A percentile compares a stretch with the other conserved stretches of the same genome.
Evolutionary conservation across 2,888 invertebrate species (phyloP).

Genomic region (Cerastoderma edule): DNA sequence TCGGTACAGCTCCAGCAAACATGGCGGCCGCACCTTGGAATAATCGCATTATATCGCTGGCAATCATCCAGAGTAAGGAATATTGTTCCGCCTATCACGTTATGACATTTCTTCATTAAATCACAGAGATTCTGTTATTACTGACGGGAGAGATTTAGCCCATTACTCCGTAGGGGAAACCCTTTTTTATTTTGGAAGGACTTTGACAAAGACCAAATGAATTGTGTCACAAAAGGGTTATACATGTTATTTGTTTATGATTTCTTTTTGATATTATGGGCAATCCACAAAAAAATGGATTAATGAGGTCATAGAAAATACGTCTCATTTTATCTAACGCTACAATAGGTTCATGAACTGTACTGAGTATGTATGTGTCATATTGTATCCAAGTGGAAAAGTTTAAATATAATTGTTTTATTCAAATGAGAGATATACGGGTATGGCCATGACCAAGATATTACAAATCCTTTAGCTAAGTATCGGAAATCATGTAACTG

Average conservation of each 20-base stretch:
- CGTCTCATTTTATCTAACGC: neutral
- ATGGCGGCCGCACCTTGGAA: neutral
- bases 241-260: neutral
- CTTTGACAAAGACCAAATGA: neutral
- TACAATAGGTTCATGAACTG: too few relatives aligned
- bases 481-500: too few relatives aligned
- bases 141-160: neutral
- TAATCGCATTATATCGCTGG: conserved; percentile 4
- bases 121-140: neutral
- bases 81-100: conserved; percentile 4
- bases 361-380: too few relatives aligned
- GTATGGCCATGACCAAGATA: too few relatives aligned
- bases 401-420: too few relatives aligned
- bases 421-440: too few relatives aligned
- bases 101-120: conserved; percentile 13
- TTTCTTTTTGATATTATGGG: neutral
- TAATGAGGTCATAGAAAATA: neutral
- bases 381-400: too few relatives aligned
- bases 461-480: too few relatives aligned
- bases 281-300: neutral
- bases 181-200: neutral
- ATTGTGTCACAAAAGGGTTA: too few relatives aligned
- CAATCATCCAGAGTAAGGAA: neutral
- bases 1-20: too few relatives aligned
- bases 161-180: neutral